Conservation (phyloP, 2,113 vertebrate species). For the Colius striatus region DNA sequence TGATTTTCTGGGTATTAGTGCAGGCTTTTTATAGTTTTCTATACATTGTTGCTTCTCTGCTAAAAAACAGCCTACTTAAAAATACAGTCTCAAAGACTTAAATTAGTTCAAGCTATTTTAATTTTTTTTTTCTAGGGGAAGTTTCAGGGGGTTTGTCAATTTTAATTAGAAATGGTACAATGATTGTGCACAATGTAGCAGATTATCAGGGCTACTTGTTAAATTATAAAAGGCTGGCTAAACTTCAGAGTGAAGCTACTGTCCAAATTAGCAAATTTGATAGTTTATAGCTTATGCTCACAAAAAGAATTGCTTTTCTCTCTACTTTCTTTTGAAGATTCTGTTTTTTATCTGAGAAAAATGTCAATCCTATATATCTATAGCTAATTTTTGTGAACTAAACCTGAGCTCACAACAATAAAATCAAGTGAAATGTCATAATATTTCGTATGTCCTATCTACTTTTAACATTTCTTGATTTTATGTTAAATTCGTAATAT, state of each 20-base stretch:
- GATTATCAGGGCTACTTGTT: constrained; percentile 61
- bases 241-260: constrained; percentile 45
- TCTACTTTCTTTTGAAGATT: constrained; percentile 1
- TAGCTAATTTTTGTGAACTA: constrained; percentile 25
- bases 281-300: constrained; percentile 28
- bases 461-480: constrained; percentile 26
- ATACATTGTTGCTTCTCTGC: background rate
- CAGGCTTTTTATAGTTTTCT: background rate
- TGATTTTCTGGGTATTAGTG: background rate
- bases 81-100: constrained; percentile 17
- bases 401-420: background rate
- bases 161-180: constrained; percentile 68
- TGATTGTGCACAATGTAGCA: constrained; percentile 40
- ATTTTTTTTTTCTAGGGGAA: constrained; percentile 36
- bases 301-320: constrained; percentile 55
- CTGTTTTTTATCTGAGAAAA: background rate
- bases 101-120: constrained; percentile 17
- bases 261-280: constrained; percentile 61
- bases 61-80: background rate
- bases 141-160: constrained; percentile 55
- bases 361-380: background rate
- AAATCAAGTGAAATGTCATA: background rate
- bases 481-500: background rate
- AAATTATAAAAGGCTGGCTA: constrained; percentile 66
- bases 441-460: background rate